Evolutionary conservation across 2,113 vertebrate genomes (phyloP).

Genomic region (Eudyptes chrysolophus): DNA sequence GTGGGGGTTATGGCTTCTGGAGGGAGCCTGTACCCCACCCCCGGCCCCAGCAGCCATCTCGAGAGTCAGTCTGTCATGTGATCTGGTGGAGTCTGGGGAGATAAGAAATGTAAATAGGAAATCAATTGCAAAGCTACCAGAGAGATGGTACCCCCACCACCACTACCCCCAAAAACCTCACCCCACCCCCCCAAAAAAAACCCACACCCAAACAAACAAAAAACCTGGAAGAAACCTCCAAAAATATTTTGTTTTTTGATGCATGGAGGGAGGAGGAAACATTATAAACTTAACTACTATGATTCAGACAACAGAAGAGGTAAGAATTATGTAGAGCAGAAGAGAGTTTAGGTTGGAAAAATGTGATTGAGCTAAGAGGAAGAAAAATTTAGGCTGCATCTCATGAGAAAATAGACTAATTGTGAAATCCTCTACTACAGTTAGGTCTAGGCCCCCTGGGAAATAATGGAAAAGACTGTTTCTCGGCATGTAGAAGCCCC

Average conservation of each 20-base stretch:
- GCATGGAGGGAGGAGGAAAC: not conserved
- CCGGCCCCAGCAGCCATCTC: rapidly evolving
- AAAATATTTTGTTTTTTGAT: not conserved
- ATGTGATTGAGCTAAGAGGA: slow-evolving; percentile 39
- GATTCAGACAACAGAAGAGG: not conserved
- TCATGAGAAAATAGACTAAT: slow-evolving; percentile 62
- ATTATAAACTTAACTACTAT: not conserved
- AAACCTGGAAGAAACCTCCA: not conserved
- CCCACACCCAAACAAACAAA: not conserved
- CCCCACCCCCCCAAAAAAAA: not conserved
- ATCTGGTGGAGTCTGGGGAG: not conserved
- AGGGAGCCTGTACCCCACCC: not conserved
- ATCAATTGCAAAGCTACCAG: rapidly evolving
- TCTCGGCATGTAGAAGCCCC: not conserved
- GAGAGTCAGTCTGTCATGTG: not conserved
- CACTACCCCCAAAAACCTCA: too few relatives aligned
- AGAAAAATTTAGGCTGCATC: slow-evolving; percentile 64
- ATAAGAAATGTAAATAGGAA: not conserved
- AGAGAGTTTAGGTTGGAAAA: slow-evolving; percentile 43
- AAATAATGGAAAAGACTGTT: slow-evolving; percentile 34
- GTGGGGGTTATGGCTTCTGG: not conserved
- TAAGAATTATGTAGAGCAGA: slow-evolving; percentile 54
- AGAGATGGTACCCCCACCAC: not conserved
- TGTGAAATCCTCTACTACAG: slow-evolving; percentile 47
- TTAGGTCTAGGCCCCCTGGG: slow-evolving; percentile 23